Conservation (phyloP, 2,888 invertebrate species). For the Tortrix viridana region DNA sequence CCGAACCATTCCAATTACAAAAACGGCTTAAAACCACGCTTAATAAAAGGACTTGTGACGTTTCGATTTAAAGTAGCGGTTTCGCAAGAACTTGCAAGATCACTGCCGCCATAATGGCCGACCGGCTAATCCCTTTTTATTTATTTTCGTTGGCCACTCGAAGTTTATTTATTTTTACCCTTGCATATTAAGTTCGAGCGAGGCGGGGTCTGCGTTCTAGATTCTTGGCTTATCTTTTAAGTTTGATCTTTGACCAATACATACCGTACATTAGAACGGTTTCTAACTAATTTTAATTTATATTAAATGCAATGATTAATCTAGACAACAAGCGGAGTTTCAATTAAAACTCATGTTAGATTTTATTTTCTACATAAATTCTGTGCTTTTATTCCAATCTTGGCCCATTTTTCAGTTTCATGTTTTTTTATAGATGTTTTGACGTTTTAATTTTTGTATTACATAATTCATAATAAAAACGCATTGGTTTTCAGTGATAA, state of each 20-base stretch:
- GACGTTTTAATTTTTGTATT: too few relatives aligned
- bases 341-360: too few relatives aligned
- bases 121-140: conserved; percentile 73
- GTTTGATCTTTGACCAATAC: conserved; percentile 12
- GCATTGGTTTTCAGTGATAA: too few relatives aligned
- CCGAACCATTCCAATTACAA: too few relatives aligned
- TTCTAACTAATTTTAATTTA: not conserved
- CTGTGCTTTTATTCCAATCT: too few relatives aligned
- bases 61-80: conserved; percentile 11
- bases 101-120: conserved; percentile 71
- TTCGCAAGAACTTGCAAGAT: conserved; percentile 52
- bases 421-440: too few relatives aligned
- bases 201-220: conserved; percentile 43
- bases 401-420: too few relatives aligned
- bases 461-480: too few relatives aligned
- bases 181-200: conserved; percentile 57
- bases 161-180: conserved; percentile 65
- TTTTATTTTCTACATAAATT: too few relatives aligned
- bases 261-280: not conserved
- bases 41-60: not conserved
- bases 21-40: not conserved
- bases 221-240: conserved; percentile 35
- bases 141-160: conserved; percentile 58
- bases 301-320: too few relatives aligned
- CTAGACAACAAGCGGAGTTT: too few relatives aligned